These are phyloP conservation scores for Exaiptasia diaphana DNA, from an alignment of 64 coral and sea anemone species.

Conservation along the genomic window DNA sequence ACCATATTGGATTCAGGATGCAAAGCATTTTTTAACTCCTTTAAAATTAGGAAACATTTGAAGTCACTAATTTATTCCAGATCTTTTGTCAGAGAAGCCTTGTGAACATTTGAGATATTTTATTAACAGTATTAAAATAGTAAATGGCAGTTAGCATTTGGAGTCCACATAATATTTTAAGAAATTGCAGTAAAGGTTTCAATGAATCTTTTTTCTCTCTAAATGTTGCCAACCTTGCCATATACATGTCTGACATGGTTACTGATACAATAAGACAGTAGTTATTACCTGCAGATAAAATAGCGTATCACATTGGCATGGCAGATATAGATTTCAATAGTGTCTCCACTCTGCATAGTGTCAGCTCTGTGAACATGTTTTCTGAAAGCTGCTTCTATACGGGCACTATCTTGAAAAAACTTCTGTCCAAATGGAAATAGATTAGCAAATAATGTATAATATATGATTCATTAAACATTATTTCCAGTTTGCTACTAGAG, in stretches of 20 bases:
- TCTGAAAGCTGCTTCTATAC: conserved; percentile 97
- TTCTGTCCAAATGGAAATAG: conserved; percentile 68
- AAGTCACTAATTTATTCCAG: too few relatives aligned
- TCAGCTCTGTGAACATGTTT: conserved; percentile 94
- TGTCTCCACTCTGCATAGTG: conserved; percentile 72
- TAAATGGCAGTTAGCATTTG: too few relatives aligned
- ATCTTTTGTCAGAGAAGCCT: too few relatives aligned
- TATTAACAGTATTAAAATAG: too few relatives aligned
- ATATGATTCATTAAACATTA: background rate
- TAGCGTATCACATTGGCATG: conserved; percentile 98
- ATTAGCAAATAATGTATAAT: background rate
- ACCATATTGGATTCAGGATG: too few relatives aligned
- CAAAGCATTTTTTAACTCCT: too few relatives aligned
- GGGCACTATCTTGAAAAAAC: conserved; percentile 85
- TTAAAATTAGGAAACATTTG: too few relatives aligned
- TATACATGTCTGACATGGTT: background rate
- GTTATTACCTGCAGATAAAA: conserved; percentile 89
- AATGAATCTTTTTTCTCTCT: too few relatives aligned
- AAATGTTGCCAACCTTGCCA: too few relatives aligned
- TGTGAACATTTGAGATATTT: too few relatives aligned
- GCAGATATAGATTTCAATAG: conserved; percentile 87
- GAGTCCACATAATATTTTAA: too few relatives aligned
- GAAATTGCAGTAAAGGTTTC: too few relatives aligned
- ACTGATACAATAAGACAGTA: background rate
- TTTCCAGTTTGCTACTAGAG: background rate